Conservation (phyloP, 2,888 invertebrate species). For the Platycheirus rosarum region DNA sequence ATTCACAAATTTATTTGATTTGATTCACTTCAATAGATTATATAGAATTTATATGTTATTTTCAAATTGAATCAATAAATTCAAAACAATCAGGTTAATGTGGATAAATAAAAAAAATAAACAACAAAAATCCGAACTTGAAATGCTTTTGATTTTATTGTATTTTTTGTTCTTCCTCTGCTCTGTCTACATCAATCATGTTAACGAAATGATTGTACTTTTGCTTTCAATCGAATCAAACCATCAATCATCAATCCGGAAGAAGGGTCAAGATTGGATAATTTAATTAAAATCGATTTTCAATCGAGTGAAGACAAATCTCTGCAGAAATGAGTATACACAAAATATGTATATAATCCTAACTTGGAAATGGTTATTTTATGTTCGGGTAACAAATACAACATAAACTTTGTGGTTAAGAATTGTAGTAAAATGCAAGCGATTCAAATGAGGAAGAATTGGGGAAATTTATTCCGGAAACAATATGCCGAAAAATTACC, state of each 20-base stretch:
- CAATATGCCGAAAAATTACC: no score
- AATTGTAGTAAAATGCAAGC: no score
- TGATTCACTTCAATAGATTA: slow-evolving; percentile 4
- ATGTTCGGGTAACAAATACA: no score
- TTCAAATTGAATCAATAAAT: slow-evolving; percentile 24
- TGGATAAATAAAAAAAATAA: slow-evolving; percentile 4
- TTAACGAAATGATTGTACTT: slow-evolving; percentile 7
- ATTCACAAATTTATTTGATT: not conserved
- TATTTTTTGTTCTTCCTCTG: slow-evolving; percentile 16
- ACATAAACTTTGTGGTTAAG: no score
- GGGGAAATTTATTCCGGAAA: no score
- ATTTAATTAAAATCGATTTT: slow-evolving; percentile 32
- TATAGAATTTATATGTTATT: no score
- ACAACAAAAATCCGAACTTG: slow-evolving; percentile 5
- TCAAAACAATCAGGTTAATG: slow-evolving; percentile 18
- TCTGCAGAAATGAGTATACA: not conserved
- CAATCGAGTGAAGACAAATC: not conserved
- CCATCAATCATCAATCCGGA: slow-evolving; percentile 19
- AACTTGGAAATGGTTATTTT: no score
- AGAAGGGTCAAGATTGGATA: slow-evolving; percentile 21
- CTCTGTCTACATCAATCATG: slow-evolving; percentile 30
- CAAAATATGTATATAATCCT: no score
- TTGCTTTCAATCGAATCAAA: slow-evolving; percentile 29
- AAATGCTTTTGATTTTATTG: slow-evolving; percentile 10
- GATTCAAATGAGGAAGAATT: no score